These are phyloP conservation scores for Perizoma affinitatum DNA, from an alignment of 2,888 invertebrate genomes.

Conservation along the genomic window DNA sequence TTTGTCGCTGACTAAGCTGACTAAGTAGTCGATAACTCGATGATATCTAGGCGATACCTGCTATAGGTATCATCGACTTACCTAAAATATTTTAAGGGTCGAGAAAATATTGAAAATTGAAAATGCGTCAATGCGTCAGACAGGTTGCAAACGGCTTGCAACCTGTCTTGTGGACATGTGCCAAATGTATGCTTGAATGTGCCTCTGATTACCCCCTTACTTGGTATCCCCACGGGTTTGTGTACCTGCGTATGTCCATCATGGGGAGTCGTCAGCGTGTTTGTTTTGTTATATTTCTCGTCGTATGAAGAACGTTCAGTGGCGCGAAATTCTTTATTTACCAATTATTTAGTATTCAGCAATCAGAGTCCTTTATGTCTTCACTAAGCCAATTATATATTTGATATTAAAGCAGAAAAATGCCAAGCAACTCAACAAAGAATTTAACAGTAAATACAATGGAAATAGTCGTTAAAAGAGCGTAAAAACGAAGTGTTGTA, in stretches of 20 bases:
- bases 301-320: constrained; percentile 54
- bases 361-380: constrained; percentile 56
- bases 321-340: constrained; percentile 63
- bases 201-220: no score
- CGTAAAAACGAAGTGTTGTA: constrained; percentile 12
- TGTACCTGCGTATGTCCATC: no score
- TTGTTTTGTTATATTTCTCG: constrained; percentile 47
- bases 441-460: constrained; percentile 11
- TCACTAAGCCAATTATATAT: constrained; percentile 41
- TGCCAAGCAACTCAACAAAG: neutral
- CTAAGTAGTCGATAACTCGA: constrained; percentile 15
- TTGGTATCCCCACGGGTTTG: no score
- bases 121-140: constrained; percentile 49
- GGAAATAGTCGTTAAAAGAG: constrained; percentile 12
- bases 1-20: constrained; percentile 21
- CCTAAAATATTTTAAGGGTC: constrained; percentile 1
- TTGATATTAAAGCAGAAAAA: neutral
- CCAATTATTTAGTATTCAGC: constrained; percentile 57
- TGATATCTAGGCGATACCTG: neutral
- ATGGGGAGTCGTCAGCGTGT: no score
- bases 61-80: neutral
- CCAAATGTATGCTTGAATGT: no score
- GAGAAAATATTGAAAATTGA: constrained; percentile 21
- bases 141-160: no score
- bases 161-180: no score